These are phyloP conservation scores for Coronaproctus castanopsis DNA, from an alignment of 2,888 invertebrate species.

Conservation along the genomic window DNA sequence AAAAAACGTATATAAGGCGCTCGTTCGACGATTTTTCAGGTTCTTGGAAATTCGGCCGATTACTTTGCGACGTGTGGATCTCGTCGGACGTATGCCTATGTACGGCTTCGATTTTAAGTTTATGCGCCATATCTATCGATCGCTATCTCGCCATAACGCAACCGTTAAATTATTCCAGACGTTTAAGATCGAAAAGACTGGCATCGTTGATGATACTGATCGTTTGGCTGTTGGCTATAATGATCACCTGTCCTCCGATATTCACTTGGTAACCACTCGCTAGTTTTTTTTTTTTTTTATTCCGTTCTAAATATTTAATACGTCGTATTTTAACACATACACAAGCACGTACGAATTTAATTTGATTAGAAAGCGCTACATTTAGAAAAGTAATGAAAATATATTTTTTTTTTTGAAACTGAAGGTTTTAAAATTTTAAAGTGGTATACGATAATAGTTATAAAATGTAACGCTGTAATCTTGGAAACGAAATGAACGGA, in stretches of 20 bases:
- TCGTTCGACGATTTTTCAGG: slow-evolving; percentile 39
- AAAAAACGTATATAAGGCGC: too few relatives aligned
- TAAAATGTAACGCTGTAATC: too few relatives aligned
- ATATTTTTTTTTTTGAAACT: too few relatives aligned
- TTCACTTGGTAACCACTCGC: slow-evolving; percentile 54
- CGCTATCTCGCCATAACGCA: slow-evolving; percentile 84
- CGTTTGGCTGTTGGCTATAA: slow-evolving; percentile 74
- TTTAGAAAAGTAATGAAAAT: too few relatives aligned
- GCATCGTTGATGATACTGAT: slow-evolving; percentile 70
- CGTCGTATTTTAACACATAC: background rate
- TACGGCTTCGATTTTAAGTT: slow-evolving; percentile 77
- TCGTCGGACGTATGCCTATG: slow-evolving; percentile 81
- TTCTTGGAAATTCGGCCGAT: slow-evolving; percentile 73
- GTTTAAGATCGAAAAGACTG: slow-evolving; percentile 62
- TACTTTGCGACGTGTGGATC: slow-evolving; percentile 77
- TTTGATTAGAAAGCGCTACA: too few relatives aligned
- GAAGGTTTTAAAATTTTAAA: too few relatives aligned
- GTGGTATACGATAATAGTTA: too few relatives aligned
- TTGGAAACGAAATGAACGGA: too few relatives aligned
- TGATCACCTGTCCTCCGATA: slow-evolving; percentile 86
- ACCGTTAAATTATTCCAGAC: slow-evolving; percentile 74
- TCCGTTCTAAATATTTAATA: background rate
- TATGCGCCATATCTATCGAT: slow-evolving; percentile 80
- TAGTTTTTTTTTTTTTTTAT: background rate
- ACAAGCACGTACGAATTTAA: background rate